These are phyloP conservation scores for Neosilurus mollespiculum DNA, from an alignment of 2,797 vertebrate genomes.

Conservation along the genomic window DNA sequence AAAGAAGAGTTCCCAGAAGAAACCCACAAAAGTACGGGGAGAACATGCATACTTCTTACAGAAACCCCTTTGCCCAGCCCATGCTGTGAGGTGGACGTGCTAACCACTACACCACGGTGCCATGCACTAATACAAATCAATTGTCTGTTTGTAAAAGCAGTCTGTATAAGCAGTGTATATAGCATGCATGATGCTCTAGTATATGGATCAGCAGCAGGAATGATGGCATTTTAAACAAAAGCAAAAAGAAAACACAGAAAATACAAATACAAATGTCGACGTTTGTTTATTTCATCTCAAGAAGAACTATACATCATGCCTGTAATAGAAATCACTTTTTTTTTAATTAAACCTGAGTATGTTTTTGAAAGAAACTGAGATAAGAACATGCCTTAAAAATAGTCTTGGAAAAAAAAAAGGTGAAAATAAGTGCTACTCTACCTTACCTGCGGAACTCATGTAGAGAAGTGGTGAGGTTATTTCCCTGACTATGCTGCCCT, in stretches of 20 bases:
- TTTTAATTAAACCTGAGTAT: background rate
- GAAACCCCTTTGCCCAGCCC: too few species aligned
- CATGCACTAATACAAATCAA: too few species aligned
- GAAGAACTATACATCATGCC: background rate
- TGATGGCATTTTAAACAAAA: background rate
- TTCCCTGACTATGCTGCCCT: conserved; percentile 13
- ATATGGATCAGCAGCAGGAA: background rate
- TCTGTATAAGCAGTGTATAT: too few species aligned
- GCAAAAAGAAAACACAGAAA: background rate
- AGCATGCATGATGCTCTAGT: background rate
- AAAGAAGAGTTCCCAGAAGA: too few species aligned
- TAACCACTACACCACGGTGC: too few species aligned
- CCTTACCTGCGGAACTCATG: too few species aligned
- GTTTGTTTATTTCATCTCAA: background rate
- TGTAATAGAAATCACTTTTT: background rate
- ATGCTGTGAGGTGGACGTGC: too few species aligned
- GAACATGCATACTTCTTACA: too few species aligned
- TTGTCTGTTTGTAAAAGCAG: too few species aligned
- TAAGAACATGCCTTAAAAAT: background rate
- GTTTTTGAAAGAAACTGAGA: background rate
- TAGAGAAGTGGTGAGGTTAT: background rate
- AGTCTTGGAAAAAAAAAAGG: too few species aligned
- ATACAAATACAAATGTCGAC: background rate
- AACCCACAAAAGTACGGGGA: too few species aligned
- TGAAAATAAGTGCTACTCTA: too few species aligned